A percentile compares a stretch with the other conserved stretches of the same genome.
Conservation (phyloP, 2,113 vertebrate species). For the Gnathonemus echidnorhynchus region DNA sequence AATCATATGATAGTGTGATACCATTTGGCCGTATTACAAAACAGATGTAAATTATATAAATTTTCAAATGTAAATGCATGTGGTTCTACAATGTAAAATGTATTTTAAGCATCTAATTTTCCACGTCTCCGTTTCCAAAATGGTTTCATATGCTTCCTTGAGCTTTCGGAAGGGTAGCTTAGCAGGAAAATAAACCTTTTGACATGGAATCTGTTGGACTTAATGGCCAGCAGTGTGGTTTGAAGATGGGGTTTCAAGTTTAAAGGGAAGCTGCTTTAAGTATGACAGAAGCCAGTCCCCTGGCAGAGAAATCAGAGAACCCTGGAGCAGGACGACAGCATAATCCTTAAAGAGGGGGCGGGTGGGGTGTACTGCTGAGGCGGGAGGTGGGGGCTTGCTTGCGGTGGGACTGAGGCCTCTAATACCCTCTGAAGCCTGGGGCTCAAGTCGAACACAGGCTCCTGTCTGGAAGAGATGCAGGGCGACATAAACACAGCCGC, state of each 20-base stretch:
- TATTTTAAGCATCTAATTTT: background rate
- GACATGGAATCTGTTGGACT: conserved; percentile 28
- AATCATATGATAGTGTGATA: background rate
- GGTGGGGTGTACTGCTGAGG: background rate
- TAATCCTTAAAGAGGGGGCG: conserved; percentile 30
- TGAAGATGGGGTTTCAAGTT: conserved; percentile 31
- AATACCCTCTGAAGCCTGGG: conserved; percentile 33
- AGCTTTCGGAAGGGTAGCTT: conserved; percentile 28
- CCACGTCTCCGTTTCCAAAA: conserved; percentile 17
- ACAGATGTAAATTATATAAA: conserved; percentile 9
- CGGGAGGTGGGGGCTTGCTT: background rate
- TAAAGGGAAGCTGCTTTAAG: conserved; percentile 22
- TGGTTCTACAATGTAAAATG: background rate
- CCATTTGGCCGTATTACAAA: background rate
- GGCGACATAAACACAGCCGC: conserved; percentile 3
- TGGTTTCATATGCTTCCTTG: conserved; percentile 20
- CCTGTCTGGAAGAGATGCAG: conserved; percentile 35
- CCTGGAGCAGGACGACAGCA: conserved; percentile 19
- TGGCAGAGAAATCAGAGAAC: conserved; percentile 22
- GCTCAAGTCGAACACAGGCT: conserved; percentile 40
- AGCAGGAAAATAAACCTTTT: conserved; percentile 28
- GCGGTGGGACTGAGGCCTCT: conserved; percentile 24
- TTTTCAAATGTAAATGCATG: background rate
- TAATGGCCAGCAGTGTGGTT: conserved; percentile 9
- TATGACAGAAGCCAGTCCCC: conserved; percentile 26